Evolutionary conservation across 2,888 invertebrate genomes (phyloP).

Genomic region (Schizotus pectinicornis): DNA sequence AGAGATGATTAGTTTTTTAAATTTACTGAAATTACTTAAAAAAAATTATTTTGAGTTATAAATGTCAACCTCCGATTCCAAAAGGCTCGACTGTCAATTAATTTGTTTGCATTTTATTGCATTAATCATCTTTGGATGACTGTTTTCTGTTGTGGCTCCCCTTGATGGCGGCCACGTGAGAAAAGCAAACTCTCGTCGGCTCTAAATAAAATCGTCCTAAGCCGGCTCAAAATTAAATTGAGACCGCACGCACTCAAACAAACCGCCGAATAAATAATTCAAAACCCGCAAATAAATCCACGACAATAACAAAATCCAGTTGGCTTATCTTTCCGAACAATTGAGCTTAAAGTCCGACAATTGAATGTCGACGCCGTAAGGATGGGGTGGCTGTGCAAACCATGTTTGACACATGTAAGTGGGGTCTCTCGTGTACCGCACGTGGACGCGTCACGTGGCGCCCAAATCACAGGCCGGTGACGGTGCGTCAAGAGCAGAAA

Average conservation of each 20-base stretch:
- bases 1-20: too few species aligned
- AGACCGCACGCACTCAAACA: slow-evolving; percentile 42
- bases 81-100: too few species aligned
- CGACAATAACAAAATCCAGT: slow-evolving; percentile 49
- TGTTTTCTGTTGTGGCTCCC: too few species aligned
- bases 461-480: slow-evolving; percentile 47
- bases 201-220: slow-evolving; percentile 34
- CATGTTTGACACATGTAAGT: slow-evolving; percentile 58
- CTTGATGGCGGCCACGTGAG: slow-evolving; percentile 27
- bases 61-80: too few species aligned
- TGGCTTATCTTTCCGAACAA: slow-evolving; percentile 58
- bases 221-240: slow-evolving; percentile 49
- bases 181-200: slow-evolving; percentile 37
- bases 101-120: slow-evolving; percentile 4
- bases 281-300: slow-evolving; percentile 48
- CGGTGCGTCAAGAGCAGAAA: slow-evolving; percentile 46
- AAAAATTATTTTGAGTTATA: too few species aligned
- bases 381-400: slow-evolving; percentile 41
- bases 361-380: slow-evolving; percentile 25
- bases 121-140: too few species aligned
- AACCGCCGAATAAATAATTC: slow-evolving; percentile 54
- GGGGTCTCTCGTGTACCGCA: slow-evolving; percentile 50
- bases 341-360: slow-evolving; percentile 42
- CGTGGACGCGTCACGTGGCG: slow-evolving; percentile 47
- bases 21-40: too few species aligned